Evolutionary conservation across 2,113 vertebrate species (phyloP), one percentile per base, ranked within the genome.

Genomic region (Hippopotamus amphibius): DNA sequence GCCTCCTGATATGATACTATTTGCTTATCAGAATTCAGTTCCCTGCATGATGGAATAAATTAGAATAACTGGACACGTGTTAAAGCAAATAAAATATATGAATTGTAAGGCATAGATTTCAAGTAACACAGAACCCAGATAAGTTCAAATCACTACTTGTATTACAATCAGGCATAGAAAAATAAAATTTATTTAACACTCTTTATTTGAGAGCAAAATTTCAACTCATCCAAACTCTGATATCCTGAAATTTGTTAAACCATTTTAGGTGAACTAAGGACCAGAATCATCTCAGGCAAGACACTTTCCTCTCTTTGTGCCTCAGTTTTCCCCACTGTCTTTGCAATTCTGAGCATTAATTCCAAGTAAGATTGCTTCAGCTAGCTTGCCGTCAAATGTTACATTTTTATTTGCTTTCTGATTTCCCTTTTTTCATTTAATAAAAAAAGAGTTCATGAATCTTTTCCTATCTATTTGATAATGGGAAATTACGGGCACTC

Each of bases 11-110:
- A 72, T 37, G 9, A 72, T 80, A 30, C 4, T 6, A 15, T 93
- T 92, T 85, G 16, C 48, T 77, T 74, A 63, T 81, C 90, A 81
- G 96, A 94, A 74, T 93, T 77, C 22, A 89, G 48, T 59, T 74
- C 13, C 17, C 12, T n/a, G 2, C 6, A 28, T 66, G 59, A 81
- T 43, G 48, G 48, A 85, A 48, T 92, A 61, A 92, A 97, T 94
- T 96, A 91, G 7, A 88, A 95, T 63, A 80, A 55, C 6, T 22
- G 28, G 61, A 79, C 21, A 94, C 88, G 80, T 93, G 41, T 57
- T 79, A 71, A 24, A 90, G 22, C 80, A 82, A 96, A 79, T 93
- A 30, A 53, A 86, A 79, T 5, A 61, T 50, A 61, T 72, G 30
- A n/a, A 71, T 84, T 91, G 14, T 15, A 63, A 84, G 22, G 7